Conservation (phyloP, 2,888 invertebrate species). For the Teleogryllus oceanicus region DNA sequence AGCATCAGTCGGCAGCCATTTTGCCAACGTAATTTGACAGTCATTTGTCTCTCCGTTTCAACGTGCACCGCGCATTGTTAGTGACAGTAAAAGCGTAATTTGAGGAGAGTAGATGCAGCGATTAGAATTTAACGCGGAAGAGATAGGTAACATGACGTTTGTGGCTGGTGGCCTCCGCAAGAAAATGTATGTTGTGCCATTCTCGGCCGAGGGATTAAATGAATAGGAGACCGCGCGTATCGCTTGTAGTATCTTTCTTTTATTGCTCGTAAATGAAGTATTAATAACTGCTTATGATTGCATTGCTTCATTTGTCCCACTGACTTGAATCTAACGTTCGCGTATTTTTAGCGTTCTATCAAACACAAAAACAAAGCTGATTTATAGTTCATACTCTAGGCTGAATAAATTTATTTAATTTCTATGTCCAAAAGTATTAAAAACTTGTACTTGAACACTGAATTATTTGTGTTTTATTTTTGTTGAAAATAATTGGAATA, state of each 20-base stretch:
- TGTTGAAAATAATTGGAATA: too few relatives aligned
- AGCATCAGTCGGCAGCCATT: background rate
- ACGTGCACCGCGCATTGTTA: background rate
- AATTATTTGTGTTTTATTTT: too few relatives aligned
- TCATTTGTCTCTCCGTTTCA: slow-evolving; percentile 2
- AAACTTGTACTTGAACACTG: too few relatives aligned
- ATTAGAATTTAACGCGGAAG: slow-evolving; percentile 18
- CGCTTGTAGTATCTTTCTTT: background rate
- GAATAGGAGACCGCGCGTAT: background rate
- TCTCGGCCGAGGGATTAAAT: background rate
- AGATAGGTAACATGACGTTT: background rate
- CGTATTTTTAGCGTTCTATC: too few relatives aligned
- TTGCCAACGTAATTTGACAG: background rate
- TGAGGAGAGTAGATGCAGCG: background rate
- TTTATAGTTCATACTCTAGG: too few relatives aligned
- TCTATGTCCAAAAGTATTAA: too few relatives aligned
- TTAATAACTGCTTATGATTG: background rate
- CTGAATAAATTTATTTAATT: too few relatives aligned
- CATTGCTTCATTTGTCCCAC: too few relatives aligned
- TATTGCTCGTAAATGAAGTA: slow-evolving; percentile 8
- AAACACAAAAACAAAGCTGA: too few relatives aligned
- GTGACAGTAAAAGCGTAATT: slow-evolving; percentile 1
- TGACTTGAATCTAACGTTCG: too few relatives aligned
- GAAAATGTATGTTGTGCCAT: background rate
- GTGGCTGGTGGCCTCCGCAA: background rate